Percentiles rank a stretch among this genome's conserved stretches.
Conservation (phyloP, 2,888 invertebrate genomes). For the Eurois occulta region DNA sequence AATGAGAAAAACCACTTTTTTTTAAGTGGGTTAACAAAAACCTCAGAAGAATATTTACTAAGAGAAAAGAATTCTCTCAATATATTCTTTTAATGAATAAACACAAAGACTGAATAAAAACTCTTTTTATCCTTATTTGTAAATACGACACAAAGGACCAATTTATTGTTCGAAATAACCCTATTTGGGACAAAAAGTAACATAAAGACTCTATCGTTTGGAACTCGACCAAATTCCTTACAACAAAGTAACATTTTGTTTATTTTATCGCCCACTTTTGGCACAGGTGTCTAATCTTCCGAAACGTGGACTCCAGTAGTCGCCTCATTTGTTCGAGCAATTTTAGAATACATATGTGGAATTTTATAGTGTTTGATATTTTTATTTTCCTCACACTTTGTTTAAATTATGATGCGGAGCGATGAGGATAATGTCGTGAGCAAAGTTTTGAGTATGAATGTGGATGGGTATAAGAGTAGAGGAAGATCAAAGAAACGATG, state of each 20-base stretch:
- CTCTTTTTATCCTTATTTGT: conserved; percentile 30
- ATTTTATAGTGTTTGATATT: conserved; percentile 1
- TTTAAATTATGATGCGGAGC: no score
- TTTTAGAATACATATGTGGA: conserved; percentile 13
- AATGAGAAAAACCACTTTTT: no score
- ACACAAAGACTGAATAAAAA: conserved; percentile 17
- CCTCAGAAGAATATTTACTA: background rate
- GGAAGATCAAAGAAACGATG: no score
- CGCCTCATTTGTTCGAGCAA: conserved; percentile 73
- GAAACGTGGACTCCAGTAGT: conserved; percentile 90
- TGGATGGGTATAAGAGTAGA: no score
- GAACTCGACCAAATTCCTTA: conserved; percentile 41
- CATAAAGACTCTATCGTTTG: conserved; percentile 37
- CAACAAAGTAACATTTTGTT: conserved; percentile 33
- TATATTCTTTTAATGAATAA: conserved; percentile 5
- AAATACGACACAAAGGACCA: conserved; percentile 39
- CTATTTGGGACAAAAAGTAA: conserved; percentile 38
- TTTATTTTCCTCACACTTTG: background rate
- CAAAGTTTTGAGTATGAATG: no score
- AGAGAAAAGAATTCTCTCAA: background rate
- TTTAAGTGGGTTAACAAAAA: no score
- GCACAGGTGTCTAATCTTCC: conserved; percentile 88
- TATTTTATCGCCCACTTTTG: conserved; percentile 50
- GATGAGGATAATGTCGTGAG: no score
- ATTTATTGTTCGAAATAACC: conserved; percentile 39